Evolutionary conservation across 2,888 invertebrate genomes (phyloP).

Genomic region (Eupeodes luniger): DNA sequence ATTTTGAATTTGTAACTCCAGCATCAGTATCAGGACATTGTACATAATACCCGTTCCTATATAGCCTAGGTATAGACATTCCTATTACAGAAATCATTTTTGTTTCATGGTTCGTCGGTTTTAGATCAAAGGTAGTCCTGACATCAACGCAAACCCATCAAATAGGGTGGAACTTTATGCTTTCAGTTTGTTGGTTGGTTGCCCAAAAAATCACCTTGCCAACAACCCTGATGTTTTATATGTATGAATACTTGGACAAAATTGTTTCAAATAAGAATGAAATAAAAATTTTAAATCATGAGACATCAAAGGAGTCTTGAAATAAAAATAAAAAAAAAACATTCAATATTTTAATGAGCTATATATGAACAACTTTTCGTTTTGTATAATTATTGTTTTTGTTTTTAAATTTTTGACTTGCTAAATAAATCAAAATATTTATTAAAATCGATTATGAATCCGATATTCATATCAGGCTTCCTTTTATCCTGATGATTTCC

Average conservation of each 20-base stretch:
- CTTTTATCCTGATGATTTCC: slow-evolving; percentile 32
- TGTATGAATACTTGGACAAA: slow-evolving; percentile 21
- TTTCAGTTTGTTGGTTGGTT: slow-evolving; percentile 54
- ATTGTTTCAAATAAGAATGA: slow-evolving; percentile 28
- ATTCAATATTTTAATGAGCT: slow-evolving; percentile 54
- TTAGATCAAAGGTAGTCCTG: slow-evolving; percentile 72
- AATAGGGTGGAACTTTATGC: slow-evolving; percentile 26
- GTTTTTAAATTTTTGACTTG: slow-evolving; percentile 24
- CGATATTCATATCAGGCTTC: slow-evolving; percentile 52
- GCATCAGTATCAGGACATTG: background rate
- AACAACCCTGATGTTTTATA: slow-evolving; percentile 6
- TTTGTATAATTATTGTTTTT: slow-evolving; percentile 4
- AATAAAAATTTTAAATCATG: background rate
- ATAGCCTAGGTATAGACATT: background rate
- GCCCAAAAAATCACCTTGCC: slow-evolving; percentile 23
- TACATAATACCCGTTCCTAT: background rate
- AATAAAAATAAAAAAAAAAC: slow-evolving; percentile 24
- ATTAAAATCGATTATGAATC: slow-evolving; percentile 68
- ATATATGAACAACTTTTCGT: slow-evolving; percentile 4
- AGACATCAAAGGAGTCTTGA: slow-evolving; percentile 35
- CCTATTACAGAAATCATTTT: background rate
- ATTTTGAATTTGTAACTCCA: background rate
- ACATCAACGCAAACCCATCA: slow-evolving; percentile 20
- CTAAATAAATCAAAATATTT: slow-evolving; percentile 42
- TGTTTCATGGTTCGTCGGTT: slow-evolving; percentile 26